Conservation (phyloP, 2,113 vertebrate species). For the Poeciliopsis retropinna region DNA sequence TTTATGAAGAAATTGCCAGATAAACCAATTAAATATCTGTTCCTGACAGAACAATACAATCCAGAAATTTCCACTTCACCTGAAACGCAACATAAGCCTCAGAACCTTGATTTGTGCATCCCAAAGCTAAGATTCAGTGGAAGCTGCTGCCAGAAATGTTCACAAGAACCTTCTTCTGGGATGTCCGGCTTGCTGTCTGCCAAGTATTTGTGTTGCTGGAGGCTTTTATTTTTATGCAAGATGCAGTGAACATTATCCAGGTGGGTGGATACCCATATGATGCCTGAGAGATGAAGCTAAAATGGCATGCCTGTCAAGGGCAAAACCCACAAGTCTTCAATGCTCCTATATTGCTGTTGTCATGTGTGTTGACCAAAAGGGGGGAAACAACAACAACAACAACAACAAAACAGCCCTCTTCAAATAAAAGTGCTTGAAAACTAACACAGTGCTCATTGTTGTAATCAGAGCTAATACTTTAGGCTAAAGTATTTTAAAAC, state of each 20-base stretch:
- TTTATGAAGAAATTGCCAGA: not conserved
- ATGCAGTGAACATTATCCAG: conserved; percentile 48
- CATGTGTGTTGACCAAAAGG: conserved; percentile 1
- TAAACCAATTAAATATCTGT: not conserved
- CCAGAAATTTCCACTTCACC: not conserved
- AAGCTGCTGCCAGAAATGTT: conserved; percentile 29
- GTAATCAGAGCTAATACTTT: conserved; percentile 27
- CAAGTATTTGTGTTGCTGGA: conserved; percentile 35
- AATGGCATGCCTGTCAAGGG: conserved; percentile 14
- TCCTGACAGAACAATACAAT: not conserved
- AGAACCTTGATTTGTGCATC: not conserved
- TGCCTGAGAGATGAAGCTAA: conserved; percentile 33
- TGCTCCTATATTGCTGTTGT: conserved; percentile 1
- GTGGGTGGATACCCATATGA: conserved; percentile 33
- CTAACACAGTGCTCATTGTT: not conserved
- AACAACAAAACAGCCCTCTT: conserved; percentile 1
- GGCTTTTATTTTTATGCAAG: conserved; percentile 36
- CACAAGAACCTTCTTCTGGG: conserved; percentile 36
- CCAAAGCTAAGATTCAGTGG: not conserved
- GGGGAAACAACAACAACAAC: not conserved
- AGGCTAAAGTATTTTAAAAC: conserved; percentile 33
- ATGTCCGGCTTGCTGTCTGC: conserved; percentile 14
- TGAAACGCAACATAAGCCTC: not conserved
- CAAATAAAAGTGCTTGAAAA: conserved; percentile 20
- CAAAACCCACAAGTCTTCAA: conserved; percentile 5